Percentiles rank a stretch among this genome's conserved stretches.
These are phyloP conservation scores for Corythoichthys haematopterus DNA, from an alignment of 2,113 vertebrate species.

Conservation along the genomic window DNA sequence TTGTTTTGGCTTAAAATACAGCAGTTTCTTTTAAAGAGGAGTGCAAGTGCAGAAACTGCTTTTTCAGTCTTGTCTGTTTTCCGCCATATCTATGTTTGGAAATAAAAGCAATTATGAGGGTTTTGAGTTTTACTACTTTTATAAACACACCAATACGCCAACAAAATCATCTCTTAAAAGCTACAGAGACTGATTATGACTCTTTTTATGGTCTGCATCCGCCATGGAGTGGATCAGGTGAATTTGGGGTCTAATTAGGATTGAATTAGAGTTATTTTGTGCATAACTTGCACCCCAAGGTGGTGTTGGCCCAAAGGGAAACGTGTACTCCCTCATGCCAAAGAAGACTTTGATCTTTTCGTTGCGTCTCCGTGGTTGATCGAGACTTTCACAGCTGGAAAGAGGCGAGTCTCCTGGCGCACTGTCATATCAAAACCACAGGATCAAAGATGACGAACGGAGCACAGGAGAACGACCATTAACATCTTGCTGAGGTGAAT, in stretches of 20 bases:
- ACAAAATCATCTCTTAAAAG: neutral
- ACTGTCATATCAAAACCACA: conserved; percentile 43
- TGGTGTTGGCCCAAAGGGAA: conserved; percentile 11
- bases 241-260: conserved; percentile 41
- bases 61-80: neutral
- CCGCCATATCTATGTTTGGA: neutral
- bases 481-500: neutral
- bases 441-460: conserved; percentile 40
- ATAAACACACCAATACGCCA: neutral
- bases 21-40: too few species aligned
- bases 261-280: conserved; percentile 30
- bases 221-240: conserved; percentile 17
- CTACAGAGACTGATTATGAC: conserved; percentile 34
- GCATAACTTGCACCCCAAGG: conserved; percentile 33
- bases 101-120: neutral
- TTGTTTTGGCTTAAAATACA: too few species aligned
- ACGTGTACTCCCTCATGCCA: conserved; percentile 14
- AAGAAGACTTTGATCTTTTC: conserved; percentile 47
- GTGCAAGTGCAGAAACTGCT: too few species aligned
- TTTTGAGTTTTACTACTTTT: neutral
- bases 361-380: conserved; percentile 14
- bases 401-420: conserved; percentile 32
- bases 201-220: conserved; percentile 32
- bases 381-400: conserved; percentile 40
- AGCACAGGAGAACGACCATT: neutral